Base-by-base conservation (phyloP, 2,113 vertebrate genomes). In the Malurus cyaneus region DNA sequence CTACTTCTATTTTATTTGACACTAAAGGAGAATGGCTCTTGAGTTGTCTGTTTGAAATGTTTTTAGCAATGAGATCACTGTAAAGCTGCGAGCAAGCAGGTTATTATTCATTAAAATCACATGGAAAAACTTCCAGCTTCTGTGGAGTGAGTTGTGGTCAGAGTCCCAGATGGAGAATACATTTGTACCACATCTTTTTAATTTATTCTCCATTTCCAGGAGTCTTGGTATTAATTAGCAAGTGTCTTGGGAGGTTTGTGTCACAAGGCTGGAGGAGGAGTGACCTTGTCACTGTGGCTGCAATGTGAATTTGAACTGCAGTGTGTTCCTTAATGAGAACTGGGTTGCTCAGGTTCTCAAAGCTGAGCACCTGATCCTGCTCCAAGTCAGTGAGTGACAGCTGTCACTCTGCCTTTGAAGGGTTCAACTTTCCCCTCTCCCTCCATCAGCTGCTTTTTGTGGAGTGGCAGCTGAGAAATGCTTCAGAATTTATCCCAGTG, bases 31-130 rank as follows among this genome's bases (percentile, higher is more conserved):
- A 64, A 81, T 65, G 65, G n/a, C 29, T 79, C 49, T 39, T n/a
- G 39, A 34, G 26, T 87, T 92, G 49, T 74, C 72, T 57, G 19
- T 90, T 71, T 87, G 62, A 95, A 94, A 77, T 89, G 81, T 57
- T 88, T 94, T 73, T 80, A 93, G 79, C 29, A 41, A 54, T 93
- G 82, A 94, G 59, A 59, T 93, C 79, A 80, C 46, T 61, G 54
- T 85, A 54, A 81, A 92, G 32, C 89, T 85, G 46, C 70, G 66
- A 82, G 84, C 24, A 72, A 80, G 57, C n/a, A 73, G 59, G 66
- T 94, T 91, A 17, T 83, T 92, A 88, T 50, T 96, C 70, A 78
- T 85, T 94, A 46, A 94, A 94, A 80, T 80, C 42, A 42, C 34
- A 77, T 65, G 60, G 82, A 77, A 93, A 95, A 70, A 59, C 42